A percentile compares a stretch with the other conserved stretches of the same genome.
Conservation (phyloP, 2,113 vertebrate species). For the Manacus vitellinus region DNA sequence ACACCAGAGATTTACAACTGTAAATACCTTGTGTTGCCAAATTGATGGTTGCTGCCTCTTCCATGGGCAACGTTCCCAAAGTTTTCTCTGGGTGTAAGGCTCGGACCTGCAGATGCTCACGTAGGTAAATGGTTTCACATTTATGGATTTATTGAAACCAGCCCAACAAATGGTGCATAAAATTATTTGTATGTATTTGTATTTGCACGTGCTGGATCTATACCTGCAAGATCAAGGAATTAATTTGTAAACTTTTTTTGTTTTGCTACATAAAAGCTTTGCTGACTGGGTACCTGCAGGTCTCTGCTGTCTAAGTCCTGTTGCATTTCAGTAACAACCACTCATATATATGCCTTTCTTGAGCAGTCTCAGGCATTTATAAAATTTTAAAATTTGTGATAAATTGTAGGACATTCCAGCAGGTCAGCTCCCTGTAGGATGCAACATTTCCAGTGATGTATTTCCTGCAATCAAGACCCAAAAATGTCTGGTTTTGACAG, state of each 20-base stretch:
- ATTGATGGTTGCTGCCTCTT: not conserved
- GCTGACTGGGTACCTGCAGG: not conserved
- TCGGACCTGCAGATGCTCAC: not conserved
- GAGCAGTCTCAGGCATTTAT: not conserved
- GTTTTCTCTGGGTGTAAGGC: not conserved
- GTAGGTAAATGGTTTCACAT: not conserved
- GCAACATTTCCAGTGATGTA: not conserved
- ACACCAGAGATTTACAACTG: not conserved
- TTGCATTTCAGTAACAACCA: not conserved
- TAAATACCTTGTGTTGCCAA: not conserved
- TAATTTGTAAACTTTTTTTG: not conserved
- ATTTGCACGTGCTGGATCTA: conserved; percentile 12
- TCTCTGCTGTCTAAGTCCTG: not conserved
- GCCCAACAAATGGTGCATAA: not conserved
- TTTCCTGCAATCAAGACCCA: not conserved
- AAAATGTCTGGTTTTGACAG: not conserved
- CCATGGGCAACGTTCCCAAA: not conserved
- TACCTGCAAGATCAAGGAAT: conserved; percentile 6
- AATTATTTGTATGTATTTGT: not conserved
- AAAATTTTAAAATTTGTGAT: not conserved
- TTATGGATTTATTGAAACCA: not conserved
- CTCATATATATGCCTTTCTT: accelerated
- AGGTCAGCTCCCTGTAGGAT: not conserved
- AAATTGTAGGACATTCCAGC: not conserved
- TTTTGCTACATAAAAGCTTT: not conserved